Percentiles rank a stretch among this genome's conserved stretches.
These are phyloP conservation scores for Psammodynastes pulverulentus DNA, from an alignment of 2,113 vertebrate genomes.

Conservation along the genomic window DNA sequence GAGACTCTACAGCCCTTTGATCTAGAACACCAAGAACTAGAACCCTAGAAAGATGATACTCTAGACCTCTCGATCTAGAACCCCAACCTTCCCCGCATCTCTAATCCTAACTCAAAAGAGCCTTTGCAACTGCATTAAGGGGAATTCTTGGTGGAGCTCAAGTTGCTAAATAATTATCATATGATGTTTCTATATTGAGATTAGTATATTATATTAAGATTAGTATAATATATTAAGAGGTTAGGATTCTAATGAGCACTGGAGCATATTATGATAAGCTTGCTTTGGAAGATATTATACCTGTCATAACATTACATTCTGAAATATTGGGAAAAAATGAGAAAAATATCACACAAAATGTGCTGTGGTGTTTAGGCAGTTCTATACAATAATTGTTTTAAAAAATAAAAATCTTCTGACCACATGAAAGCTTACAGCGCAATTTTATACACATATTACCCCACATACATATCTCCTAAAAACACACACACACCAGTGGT, in stretches of 20 bases:
- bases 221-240: background rate
- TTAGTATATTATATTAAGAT: background rate
- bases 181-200: background rate
- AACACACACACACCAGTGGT: background rate
- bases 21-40: background rate
- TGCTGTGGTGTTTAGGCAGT: background rate
- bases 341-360: background rate
- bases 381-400: background rate
- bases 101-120: background rate
- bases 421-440: background rate
- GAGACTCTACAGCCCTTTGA: background rate
- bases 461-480: background rate
- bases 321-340: background rate
- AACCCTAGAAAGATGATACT: background rate
- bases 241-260: background rate
- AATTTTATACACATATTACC: background rate
- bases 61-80: background rate
- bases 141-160: background rate
- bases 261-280: background rate
- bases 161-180: background rate
- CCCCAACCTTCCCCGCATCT: background rate
- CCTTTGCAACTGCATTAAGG: background rate
- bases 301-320: background rate
- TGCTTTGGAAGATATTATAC: background rate
- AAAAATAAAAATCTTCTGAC: background rate